Conservation (phyloP, 2,113 vertebrate species). For the Tangachromis dhanisi region DNA sequence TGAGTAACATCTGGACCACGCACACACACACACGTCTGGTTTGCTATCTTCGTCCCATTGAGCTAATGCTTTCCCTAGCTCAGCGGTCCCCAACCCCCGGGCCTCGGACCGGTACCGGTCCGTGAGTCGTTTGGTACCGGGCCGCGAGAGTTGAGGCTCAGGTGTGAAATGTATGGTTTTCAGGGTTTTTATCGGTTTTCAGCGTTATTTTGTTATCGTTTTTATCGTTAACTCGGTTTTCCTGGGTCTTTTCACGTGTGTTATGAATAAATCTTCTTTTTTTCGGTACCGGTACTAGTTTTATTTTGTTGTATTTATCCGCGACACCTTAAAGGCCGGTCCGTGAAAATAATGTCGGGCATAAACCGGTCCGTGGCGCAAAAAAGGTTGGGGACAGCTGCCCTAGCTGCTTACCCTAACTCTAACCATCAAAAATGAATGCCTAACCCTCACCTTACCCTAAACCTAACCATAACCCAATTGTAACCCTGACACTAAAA, state of each 20-base stretch:
- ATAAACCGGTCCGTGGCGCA: accelerated
- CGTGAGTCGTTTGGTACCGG: accelerated
- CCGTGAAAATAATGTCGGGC: accelerated
- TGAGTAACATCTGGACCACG: neutral
- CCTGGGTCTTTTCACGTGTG: accelerated
- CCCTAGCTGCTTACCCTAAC: neutral
- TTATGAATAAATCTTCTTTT: neutral
- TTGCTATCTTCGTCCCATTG: neutral
- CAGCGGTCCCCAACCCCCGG: neutral
- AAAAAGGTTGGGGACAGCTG: accelerated
- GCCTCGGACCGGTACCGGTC: accelerated
- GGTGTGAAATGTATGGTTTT: accelerated
- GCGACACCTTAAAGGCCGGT: neutral
- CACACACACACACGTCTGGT: neutral
- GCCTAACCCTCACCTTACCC: neutral
- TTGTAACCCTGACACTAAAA: neutral
- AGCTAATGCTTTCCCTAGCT: neutral
- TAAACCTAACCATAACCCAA: neutral
- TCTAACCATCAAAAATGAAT: neutral
- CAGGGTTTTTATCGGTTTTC: neutral
- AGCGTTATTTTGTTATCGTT: accelerated
- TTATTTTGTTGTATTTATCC: neutral
- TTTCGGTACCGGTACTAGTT: accelerated
- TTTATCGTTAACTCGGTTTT: accelerated
- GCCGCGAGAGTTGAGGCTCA: neutral